These are phyloP conservation scores for Lutjanus erythropterus DNA, from an alignment of 2,113 vertebrate genomes.

Conservation along the genomic window DNA sequence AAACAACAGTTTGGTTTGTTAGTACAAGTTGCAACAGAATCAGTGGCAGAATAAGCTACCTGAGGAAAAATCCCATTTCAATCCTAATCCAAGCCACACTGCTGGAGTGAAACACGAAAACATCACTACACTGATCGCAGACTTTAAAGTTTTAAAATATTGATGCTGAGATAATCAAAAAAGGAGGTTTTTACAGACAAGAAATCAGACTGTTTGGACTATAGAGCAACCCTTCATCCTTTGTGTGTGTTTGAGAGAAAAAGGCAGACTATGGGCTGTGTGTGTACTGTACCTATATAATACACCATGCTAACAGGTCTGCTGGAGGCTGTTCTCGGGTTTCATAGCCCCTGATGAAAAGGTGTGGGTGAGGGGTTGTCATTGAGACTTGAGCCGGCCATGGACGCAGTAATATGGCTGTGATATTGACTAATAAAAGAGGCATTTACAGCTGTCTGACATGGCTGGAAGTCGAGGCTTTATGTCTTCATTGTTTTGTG, in stretches of 20 bases:
- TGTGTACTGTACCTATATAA: constrained; percentile 10
- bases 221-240: constrained; percentile 11
- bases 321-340: constrained; percentile 53
- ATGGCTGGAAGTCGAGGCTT: constrained; percentile 37
- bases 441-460: constrained; percentile 72
- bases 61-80: neutral
- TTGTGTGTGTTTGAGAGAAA: constrained; percentile 23
- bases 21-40: neutral
- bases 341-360: constrained; percentile 78
- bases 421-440: constrained; percentile 71
- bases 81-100: neutral
- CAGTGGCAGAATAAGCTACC: neutral
- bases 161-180: neutral
- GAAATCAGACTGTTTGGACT: neutral
- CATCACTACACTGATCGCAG: neutral
- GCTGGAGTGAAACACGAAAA: neutral
- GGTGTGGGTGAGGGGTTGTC: constrained; percentile 75
- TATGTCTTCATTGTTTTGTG: constrained; percentile 25
- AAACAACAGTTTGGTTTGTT: neutral
- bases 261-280: neutral
- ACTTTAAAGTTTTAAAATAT: neutral
- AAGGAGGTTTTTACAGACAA: neutral
- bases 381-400: constrained; percentile 45
- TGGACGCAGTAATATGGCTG: constrained; percentile 36
- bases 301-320: constrained; percentile 19